A percentile compares a stretch with the other conserved stretches of the same genome.
These are phyloP conservation scores for Hassar affinis DNA, from an alignment of 2,113 vertebrate species.

Conservation along the genomic window DNA sequence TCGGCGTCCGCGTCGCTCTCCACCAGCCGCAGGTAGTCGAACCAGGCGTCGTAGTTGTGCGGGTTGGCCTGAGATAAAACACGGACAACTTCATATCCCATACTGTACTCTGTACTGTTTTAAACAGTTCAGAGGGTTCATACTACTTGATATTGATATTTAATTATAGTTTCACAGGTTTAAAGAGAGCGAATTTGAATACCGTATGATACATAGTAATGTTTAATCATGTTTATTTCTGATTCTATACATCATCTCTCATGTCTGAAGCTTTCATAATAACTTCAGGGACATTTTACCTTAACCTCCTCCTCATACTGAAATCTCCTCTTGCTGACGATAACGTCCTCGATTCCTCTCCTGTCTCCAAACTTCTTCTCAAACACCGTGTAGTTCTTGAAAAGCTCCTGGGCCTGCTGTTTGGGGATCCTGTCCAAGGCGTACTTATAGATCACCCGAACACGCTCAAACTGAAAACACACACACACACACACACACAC, in stretches of 20 bases:
- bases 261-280: neutral
- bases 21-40: slow-evolving; percentile 92
- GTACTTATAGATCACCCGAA: slow-evolving; percentile 95
- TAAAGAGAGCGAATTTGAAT: neutral
- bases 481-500: neutral
- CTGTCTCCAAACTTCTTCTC: slow-evolving; percentile 98
- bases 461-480: slow-evolving; percentile 87
- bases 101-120: neutral
- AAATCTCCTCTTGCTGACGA: slow-evolving; percentile 93
- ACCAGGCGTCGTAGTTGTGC: slow-evolving; percentile 97
- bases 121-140: neutral
- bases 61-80: slow-evolving; percentile 81
- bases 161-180: neutral
- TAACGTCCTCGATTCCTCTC: slow-evolving; percentile 95
- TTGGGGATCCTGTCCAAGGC: slow-evolving; percentile 93
- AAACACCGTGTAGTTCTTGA: slow-evolving; percentile 97
- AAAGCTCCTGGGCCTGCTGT: slow-evolving; percentile 92
- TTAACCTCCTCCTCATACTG: slow-evolving; percentile 99
- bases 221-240: neutral
- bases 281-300: slow-evolving; percentile 65
- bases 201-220: neutral
- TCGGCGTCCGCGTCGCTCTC: slow-evolving; percentile 88
- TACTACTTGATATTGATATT: neutral
- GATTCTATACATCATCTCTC: neutral
- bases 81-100: neutral